Base-by-base conservation (phyloP, 2,113 vertebrate species). In the Nibea coibor region DNA sequence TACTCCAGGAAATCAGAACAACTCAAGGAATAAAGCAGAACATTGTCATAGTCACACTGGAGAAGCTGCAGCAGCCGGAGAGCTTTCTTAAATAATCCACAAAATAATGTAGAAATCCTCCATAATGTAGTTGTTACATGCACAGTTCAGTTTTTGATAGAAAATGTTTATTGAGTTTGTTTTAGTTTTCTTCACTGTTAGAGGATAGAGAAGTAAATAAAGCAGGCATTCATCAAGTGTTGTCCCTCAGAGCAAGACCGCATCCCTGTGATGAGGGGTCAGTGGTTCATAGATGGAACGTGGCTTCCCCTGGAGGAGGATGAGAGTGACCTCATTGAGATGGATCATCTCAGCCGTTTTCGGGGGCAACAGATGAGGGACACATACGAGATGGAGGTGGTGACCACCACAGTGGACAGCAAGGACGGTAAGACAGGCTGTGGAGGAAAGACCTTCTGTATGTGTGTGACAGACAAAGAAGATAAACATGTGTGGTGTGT, bases 231-330 rank as follows among this genome's bases (percentile, higher is more conserved):
- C n/a, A 5, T 64, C 12, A n/a, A 45, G 70, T 20, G 47, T 4
- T 45, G 53, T 78, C 45, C 8, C 64, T 75, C 81, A 99, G 98
- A 98, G 82, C 93, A 97, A 0, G 97, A 99, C 88, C 97, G 96
- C 83, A 98, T 98, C 86, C 96, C 97, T 19, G 98, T 99, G 65
- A 99, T 99, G 98, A 96, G 98, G 82, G 97, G 97, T 0, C 97
- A 99, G 88, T 99, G 98, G 98, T 99, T 98, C 89, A 96, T 97
- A 22, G 98, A 98, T 70, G 97, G 97, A 8, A 98, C 98, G 0
- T 99, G 97, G 98, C 96, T 98, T 19, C 98, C 98, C 3, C 91
- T 99, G 74, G 98, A 99, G 85, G 97, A 99, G 86, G 97, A 98
- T 48, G 97, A 99, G 91, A 98, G 98, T 74, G 97, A 99, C 89